Evolutionary conservation across 2,888 invertebrate species (phyloP).

Genomic region (Tetrapedia diversipes): DNA sequence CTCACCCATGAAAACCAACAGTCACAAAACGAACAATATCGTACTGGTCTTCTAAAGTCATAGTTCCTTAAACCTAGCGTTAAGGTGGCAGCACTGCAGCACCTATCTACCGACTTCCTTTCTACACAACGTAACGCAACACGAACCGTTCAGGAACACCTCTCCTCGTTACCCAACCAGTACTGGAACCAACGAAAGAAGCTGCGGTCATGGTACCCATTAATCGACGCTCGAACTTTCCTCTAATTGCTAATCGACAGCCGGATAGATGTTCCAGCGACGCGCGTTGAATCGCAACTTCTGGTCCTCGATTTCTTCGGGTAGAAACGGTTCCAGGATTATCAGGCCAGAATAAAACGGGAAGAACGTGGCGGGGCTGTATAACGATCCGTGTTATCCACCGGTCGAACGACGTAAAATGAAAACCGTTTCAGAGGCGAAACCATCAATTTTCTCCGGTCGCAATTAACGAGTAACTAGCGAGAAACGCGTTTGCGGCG

Average conservation of each 20-base stretch:
- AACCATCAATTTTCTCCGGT: conserved; percentile 74
- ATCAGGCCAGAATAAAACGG: conserved; percentile 13
- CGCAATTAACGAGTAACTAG: conserved; percentile 74
- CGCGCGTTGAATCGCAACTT: conserved; percentile 47
- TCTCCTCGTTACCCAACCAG: conserved; percentile 22
- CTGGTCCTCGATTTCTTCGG: conserved; percentile 29
- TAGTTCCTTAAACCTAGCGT: too few species aligned
- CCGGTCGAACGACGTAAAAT: conserved; percentile 61
- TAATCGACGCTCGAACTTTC: conserved; percentile 54
- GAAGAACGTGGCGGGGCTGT: not conserved
- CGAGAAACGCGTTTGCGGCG: conserved; percentile 65
- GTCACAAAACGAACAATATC: too few species aligned
- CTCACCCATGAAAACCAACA: too few species aligned
- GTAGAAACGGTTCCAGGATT: conserved; percentile 10
- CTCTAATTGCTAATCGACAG: conserved; percentile 62
- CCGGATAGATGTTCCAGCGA: conserved; percentile 46
- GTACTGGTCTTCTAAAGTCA: too few species aligned
- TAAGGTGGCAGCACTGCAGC: too few species aligned
- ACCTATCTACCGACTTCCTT: too few species aligned
- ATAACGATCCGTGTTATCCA: conserved; percentile 49
- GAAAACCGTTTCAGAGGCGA: conserved; percentile 68
- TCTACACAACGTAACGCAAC: not conserved
- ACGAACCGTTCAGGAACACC: conserved; percentile 36
- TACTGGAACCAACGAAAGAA: not conserved
- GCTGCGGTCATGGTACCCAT: conserved; percentile 46